phyloP scores from a whole-genome alignment of 2,797 vertebrate genomes.

The Hafferia zeledoni region DNA sequence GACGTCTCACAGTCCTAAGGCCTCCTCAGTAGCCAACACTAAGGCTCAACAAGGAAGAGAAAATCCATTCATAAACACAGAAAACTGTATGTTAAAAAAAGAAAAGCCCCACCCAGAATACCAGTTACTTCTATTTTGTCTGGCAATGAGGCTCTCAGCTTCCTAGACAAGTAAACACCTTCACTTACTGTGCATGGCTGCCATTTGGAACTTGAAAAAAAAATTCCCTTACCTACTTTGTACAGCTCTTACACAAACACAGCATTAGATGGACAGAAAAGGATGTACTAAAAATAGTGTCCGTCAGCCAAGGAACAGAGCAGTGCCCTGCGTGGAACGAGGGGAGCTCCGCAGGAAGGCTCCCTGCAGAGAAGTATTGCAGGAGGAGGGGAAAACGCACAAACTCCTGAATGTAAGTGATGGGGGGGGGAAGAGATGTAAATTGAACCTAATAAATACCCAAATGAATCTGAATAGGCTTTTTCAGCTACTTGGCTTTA shows the following conservation, averaged over 20 bases:
- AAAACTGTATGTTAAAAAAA: slow-evolving; percentile 41
- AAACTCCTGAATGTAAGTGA: neutral
- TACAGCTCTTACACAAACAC: slow-evolving; percentile 58
- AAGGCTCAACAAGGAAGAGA: neutral
- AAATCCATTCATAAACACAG: slow-evolving; percentile 58
- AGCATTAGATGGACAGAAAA: slow-evolving; percentile 49
- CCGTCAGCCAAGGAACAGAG: neutral
- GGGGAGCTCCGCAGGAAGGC: slow-evolving; percentile 1
- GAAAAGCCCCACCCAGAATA: slow-evolving; percentile 25
- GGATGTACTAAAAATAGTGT: slow-evolving; percentile 61
- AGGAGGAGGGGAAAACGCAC: neutral
- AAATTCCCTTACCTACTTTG: slow-evolving; percentile 54
- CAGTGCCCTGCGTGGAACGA: slow-evolving; percentile 3
- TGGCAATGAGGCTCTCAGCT: slow-evolving; percentile 52
- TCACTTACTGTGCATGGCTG: slow-evolving; percentile 27
- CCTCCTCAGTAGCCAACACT: neutral
- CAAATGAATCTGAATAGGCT: neutral
- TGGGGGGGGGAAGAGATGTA: neutral
- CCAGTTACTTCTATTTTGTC: slow-evolving; percentile 55
- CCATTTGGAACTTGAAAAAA: slow-evolving; percentile 46
- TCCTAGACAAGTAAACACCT: slow-evolving; percentile 64
- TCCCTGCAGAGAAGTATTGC: neutral
- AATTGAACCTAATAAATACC: neutral
- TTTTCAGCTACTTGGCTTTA: neutral
- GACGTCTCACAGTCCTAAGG: neutral